Evolutionary conservation across 2,888 invertebrate species (phyloP), one percentile per base, ranked within the genome.

Genomic region (Pseudococcus viburni): DNA sequence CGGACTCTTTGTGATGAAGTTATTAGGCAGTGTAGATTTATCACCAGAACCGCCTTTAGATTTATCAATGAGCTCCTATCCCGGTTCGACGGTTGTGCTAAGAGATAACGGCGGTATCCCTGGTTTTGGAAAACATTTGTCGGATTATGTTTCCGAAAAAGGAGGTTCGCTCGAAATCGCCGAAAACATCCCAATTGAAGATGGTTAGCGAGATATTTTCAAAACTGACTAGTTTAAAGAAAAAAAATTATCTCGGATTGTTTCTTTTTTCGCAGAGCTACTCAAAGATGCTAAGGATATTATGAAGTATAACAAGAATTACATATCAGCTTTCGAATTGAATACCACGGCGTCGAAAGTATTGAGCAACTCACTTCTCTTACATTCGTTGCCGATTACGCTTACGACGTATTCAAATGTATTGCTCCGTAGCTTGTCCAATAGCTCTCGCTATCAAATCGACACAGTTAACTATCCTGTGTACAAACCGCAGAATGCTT

Each of bases 351-450:
- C 5, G 33, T 83, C 91, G 0, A 93, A 92, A 88, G 92, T 91
- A 0, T 90, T 93, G 12, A 94, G 92, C 91, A 93, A 94, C 0
- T 93, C 93, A 1, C 91, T 92, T n/a, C 91, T 93, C 0, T 91
- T 92, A 0, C 94, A 94, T 91, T 92, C 93, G 83, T 92, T 93
- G 11, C 94, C 94, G 0, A 92, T 93, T 2, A 93, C 93, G 0
- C 90, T 94, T 22, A 93, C 93, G 91, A 89, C 93, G 89, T 90
- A 94, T 6, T 91, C 92, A 42, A 94, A 94, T 15, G 48, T 86
- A 12, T 26, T 68, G 0, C 73, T 86, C 12, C 19, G 73, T n/a
- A 8, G 4, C 12, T 3, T 85, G 9, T 9, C 68, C 12, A 68
- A 46, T 42, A 46, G 9, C 8, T 9, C 8, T n/a, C 15, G 7